Percentiles rank a stretch among this genome's conserved stretches.
Evolutionary conservation across 2,888 invertebrate genomes (phyloP).

Genomic region (Spilosoma lubricipeda): DNA sequence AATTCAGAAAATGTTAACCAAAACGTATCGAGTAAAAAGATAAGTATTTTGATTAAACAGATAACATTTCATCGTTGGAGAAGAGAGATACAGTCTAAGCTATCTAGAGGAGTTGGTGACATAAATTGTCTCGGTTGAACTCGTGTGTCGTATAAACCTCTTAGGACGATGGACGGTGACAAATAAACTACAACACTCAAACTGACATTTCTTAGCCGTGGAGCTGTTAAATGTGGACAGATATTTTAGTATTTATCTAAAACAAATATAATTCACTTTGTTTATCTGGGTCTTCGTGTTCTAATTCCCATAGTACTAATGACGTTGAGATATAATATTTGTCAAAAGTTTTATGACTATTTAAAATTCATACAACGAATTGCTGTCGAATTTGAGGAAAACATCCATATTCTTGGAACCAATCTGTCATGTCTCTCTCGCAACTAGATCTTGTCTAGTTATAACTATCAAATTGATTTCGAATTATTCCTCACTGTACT

Average conservation of each 20-base stretch:
- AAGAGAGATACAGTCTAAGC: too few relatives aligned
- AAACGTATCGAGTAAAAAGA: too few relatives aligned
- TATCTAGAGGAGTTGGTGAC: conserved; percentile 10
- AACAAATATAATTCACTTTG: background rate
- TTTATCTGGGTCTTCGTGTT: too few relatives aligned
- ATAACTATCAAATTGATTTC: conserved; percentile 20
- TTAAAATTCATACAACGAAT: background rate
- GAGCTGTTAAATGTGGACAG: conserved; percentile 16
- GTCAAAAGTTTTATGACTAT: too few relatives aligned
- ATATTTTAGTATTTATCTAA: background rate
- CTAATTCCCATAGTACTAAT: too few relatives aligned
- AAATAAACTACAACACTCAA: conserved; percentile 13
- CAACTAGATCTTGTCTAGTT: conserved; percentile 31
- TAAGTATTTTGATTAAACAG: background rate
- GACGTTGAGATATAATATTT: too few relatives aligned
- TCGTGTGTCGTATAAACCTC: conserved; percentile 14
- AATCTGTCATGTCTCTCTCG: conserved; percentile 41
- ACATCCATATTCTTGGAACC: conserved; percentile 5
- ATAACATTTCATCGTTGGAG: background rate
- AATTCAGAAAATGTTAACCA: too few relatives aligned
- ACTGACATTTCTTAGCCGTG: conserved; percentile 9
- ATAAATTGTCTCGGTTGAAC: conserved; percentile 15
- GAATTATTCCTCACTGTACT: conserved; percentile 32
- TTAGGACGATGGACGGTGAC: conserved; percentile 13
- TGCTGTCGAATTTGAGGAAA: background rate